Evolutionary conservation across 2,113 vertebrate genomes (phyloP).

Genomic region (Donacobius atricapilla): DNA sequence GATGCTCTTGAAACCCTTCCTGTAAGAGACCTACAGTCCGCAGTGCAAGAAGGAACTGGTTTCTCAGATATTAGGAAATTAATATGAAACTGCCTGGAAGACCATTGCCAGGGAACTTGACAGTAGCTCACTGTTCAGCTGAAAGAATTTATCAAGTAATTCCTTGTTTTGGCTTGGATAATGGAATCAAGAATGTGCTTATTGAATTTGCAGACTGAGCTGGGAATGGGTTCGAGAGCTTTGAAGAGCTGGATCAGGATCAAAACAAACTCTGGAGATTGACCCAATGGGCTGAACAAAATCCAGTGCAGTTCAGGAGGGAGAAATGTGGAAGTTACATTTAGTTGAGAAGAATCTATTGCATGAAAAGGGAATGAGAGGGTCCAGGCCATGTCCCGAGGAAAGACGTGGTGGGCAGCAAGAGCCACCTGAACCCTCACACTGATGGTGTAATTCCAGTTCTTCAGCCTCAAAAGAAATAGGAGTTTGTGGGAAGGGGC

Average conservation of each 20-base stretch:
- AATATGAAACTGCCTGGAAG: not conserved
- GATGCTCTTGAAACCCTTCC: not conserved
- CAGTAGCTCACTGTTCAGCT: conserved; percentile 20
- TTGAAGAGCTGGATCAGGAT: not conserved
- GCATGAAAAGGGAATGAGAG: not conserved
- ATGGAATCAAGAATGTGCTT: not conserved
- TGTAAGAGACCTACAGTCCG: not conserved
- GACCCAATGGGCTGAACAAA: not conserved
- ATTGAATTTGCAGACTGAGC: conserved; percentile 24
- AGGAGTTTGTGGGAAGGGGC: not conserved
- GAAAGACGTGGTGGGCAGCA: not conserved
- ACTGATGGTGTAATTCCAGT: not conserved
- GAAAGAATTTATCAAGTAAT: conserved; percentile 3
- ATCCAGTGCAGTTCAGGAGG: not conserved
- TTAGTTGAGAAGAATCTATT: not conserved
- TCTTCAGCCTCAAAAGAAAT: not conserved
- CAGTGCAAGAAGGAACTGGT: not conserved
- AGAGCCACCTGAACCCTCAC: not conserved
- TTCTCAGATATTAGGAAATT: not conserved
- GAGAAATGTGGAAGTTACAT: not conserved
- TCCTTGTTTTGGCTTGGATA: conserved; percentile 21
- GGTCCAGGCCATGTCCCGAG: not conserved
- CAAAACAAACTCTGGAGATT: not conserved
- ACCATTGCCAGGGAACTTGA: not conserved
- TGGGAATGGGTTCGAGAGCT: not conserved